Evolutionary conservation across 1,140 invertebrate genomes (phyloP), one percentile per base, ranked within the genome.

Genomic region (Lamellibrachia luymesi): DNA sequence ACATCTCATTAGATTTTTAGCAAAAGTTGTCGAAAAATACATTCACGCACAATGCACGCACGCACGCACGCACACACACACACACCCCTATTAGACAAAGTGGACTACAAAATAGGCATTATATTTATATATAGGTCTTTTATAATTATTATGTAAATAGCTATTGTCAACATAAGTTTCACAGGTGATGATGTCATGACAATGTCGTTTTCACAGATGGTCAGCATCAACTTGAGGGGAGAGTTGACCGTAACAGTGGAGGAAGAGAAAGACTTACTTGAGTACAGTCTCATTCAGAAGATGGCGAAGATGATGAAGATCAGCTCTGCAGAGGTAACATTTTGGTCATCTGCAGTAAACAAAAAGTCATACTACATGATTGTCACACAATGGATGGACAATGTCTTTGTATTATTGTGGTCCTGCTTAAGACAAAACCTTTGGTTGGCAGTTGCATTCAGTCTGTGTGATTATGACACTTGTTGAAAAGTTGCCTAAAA

Each of bases 141-240:
- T 38, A 38, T 38, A 38, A 38, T 38, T 38, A 38, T 38, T 38
- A 38, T 1, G 38, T 56, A 56, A 1, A 56, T 17, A 56, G 0
- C 17, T 56, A 56, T 56, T 56, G 52, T 56, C 1, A 17, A 56
- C 52, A 56, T 6, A 50, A 91, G 89, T n/a, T 10, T 51, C 22
- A 13, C 91, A 13, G 27, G 91, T 4, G 38, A 50, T 49, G 25
- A 91, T 13, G 25, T 91, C 50, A 38, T 38, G 50, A 38, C 17
- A 22, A 22, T 90, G 10, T 50, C 27, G 27, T 38, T 95, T 96
- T 80, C 94, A 98, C 94, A 98, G 97, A 98, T 98, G 97, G 97
- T 99, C 97, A 97, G 97, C 94, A 97, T 97, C 1, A 98, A 98
- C 96, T 94, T 98, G 8, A 96, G 97, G 2, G 98, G 98, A 7